These are phyloP conservation scores for Labeo rohita DNA, from an alignment of 2,113 vertebrate genomes.

Conservation along the genomic window DNA sequence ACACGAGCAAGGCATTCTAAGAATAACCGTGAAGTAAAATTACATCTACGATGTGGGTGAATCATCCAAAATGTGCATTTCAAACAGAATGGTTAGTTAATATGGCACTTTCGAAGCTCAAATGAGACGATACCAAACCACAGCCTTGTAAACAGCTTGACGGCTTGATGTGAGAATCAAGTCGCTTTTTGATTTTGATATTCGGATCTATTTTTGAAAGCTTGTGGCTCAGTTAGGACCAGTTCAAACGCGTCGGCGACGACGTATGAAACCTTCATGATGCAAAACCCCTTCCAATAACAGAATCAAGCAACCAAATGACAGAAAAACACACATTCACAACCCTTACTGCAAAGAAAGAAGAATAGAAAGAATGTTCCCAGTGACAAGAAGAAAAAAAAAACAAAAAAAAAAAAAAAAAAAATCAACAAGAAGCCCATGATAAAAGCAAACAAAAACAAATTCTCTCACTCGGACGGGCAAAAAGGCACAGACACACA, in stretches of 20 bases:
- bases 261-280: neutral
- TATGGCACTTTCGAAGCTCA: conserved; percentile 33
- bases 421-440: neutral
- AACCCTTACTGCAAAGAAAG: neutral
- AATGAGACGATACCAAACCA: neutral
- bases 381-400: neutral
- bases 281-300: neutral
- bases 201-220: neutral
- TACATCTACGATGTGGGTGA: conserved; percentile 1
- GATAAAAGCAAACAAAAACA: neutral
- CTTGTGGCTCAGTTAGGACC: neutral
- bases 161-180: neutral
- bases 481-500: conserved; percentile 20
- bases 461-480: conserved; percentile 1
- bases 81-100: conserved; percentile 19
- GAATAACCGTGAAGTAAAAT: neutral
- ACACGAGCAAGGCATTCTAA: neutral
- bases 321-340: neutral
- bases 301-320: neutral
- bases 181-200: neutral
- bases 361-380: neutral
- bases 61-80: neutral
- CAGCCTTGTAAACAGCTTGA: neutral
- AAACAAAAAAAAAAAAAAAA: too few species aligned
- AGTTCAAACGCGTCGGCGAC: neutral